Conservation (phyloP, 2,888 invertebrate species). For the Neuroscelio doddi region DNA sequence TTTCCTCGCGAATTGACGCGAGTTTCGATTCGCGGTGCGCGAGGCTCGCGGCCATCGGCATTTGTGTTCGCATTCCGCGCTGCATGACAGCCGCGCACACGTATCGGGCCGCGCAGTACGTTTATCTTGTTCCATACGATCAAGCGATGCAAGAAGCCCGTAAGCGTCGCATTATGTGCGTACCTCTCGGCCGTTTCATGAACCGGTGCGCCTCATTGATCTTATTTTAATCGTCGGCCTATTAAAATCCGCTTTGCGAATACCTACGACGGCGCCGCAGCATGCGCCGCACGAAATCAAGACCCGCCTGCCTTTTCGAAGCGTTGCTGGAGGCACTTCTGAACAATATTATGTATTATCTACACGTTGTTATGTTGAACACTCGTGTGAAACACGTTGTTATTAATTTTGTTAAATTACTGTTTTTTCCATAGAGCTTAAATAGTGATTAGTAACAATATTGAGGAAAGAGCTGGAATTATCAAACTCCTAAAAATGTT, state of each 20-base stretch:
- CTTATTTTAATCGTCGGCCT: slow-evolving; percentile 47
- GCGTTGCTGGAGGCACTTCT: slow-evolving; percentile 33
- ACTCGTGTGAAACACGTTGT: neutral
- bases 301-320: slow-evolving; percentile 14
- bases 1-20: neutral
- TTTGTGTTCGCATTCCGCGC: slow-evolving; percentile 49
- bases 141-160: slow-evolving; percentile 25
- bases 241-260: slow-evolving; percentile 48
- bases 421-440: too few relatives aligned
- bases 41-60: slow-evolving; percentile 43
- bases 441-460: too few relatives aligned
- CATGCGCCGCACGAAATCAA: slow-evolving; percentile 35
- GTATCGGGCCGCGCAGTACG: slow-evolving; percentile 3
- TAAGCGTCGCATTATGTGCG: slow-evolving; percentile 34
- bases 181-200: slow-evolving; percentile 35
- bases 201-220: slow-evolving; percentile 42
- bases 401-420: too few relatives aligned
- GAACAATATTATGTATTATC: slow-evolving; percentile 43
- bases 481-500: too few relatives aligned
- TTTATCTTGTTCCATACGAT: slow-evolving; percentile 37
- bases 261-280: slow-evolving; percentile 35
- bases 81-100: slow-evolving; percentile 28
- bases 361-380: slow-evolving; percentile 13
- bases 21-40: neutral
- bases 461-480: too few relatives aligned